Conservation (phyloP, 2,888 invertebrate genomes). For the Xanthorhoe spadicearia region DNA sequence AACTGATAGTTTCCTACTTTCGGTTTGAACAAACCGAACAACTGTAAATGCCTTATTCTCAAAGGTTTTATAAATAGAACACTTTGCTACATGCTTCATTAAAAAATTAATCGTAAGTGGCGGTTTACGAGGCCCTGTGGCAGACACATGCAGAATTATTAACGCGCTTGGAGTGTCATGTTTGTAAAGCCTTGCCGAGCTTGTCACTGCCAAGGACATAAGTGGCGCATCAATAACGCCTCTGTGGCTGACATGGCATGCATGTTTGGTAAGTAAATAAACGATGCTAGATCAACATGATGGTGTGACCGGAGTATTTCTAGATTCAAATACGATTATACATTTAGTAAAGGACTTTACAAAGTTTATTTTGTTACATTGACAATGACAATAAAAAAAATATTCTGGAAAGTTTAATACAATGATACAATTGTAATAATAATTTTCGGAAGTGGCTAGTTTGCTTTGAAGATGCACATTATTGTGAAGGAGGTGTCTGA, state of each 20-base stretch:
- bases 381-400: too few relatives aligned
- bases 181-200: constrained; percentile 38
- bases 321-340: not conserved
- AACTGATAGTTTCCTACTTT: too few relatives aligned
- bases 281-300: constrained; percentile 29
- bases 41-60: not conserved
- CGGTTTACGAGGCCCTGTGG: constrained; percentile 22
- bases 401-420: too few relatives aligned
- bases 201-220: constrained; percentile 52
- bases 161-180: constrained; percentile 35
- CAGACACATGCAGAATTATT: constrained; percentile 40
- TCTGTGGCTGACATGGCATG: constrained; percentile 36
- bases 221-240: constrained; percentile 39
- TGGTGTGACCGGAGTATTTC: constrained; percentile 9
- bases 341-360: not conserved
- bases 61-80: constrained; percentile 20
- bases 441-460: too few relatives aligned
- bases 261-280: constrained; percentile 37
- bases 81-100: constrained; percentile 13
- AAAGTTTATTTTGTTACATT: too few relatives aligned
- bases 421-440: too few relatives aligned
- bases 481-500: too few relatives aligned
- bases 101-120: constrained; percentile 19
- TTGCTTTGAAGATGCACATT: too few relatives aligned
- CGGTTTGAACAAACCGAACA: not conserved